A percentile compares a stretch with the other conserved stretches of the same genome.
Conservation (phyloP, 2,888 invertebrate genomes). For the Ophioninae sp. region DNA sequence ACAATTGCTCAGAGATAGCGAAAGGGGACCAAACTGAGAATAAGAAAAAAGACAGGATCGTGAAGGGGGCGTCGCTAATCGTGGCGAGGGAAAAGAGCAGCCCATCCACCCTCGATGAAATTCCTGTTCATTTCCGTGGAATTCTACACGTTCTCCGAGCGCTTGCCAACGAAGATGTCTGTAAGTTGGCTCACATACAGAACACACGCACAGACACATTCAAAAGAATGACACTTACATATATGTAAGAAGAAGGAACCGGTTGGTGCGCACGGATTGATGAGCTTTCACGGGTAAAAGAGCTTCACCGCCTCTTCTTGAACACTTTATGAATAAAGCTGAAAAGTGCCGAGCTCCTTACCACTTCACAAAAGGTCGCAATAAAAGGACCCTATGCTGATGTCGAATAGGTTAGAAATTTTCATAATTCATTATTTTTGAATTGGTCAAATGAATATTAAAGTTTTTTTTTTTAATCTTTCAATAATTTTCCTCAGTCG, state of each 20-base stretch:
- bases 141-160: slow-evolving; percentile 38
- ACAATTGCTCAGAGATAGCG: slow-evolving; percentile 11
- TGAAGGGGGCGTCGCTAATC: slow-evolving; percentile 54
- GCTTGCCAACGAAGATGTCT: slow-evolving; percentile 1
- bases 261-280: slow-evolving; percentile 55
- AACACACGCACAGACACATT: neutral
- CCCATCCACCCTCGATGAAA: slow-evolving; percentile 37
- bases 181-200: slow-evolving; percentile 13
- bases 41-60: slow-evolving; percentile 20
- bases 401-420: slow-evolving; percentile 54
- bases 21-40: slow-evolving; percentile 14
- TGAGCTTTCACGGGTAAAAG: slow-evolving; percentile 59
- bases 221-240: neutral
- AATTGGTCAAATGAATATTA: neutral
- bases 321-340: slow-evolving; percentile 61
- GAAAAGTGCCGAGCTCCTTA: slow-evolving; percentile 45
- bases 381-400: slow-evolving; percentile 3
- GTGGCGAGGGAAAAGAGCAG: slow-evolving; percentile 43
- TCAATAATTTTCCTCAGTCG: no score
- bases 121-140: slow-evolving; percentile 59
- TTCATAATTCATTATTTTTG: slow-evolving; percentile 55
- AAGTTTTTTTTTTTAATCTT: no score
- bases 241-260: slow-evolving; percentile 2
- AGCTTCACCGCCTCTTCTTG: slow-evolving; percentile 37
- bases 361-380: slow-evolving; percentile 56